These are phyloP conservation scores for Neocrepidodera transversa DNA, from an alignment of 2,888 invertebrate genomes.

Conservation along the genomic window DNA sequence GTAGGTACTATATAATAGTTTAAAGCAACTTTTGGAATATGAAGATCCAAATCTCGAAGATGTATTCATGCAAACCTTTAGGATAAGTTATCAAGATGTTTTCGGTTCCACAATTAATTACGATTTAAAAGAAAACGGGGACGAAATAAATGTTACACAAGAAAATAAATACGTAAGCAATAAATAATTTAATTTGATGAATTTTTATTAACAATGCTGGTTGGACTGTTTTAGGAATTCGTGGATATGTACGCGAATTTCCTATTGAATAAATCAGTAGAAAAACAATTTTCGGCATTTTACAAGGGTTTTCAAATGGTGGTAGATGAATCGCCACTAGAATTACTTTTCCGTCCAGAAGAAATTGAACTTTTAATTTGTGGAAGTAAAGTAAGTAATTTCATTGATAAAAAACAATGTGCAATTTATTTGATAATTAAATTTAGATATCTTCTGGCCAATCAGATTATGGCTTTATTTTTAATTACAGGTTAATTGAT, in stretches of 20 bases:
- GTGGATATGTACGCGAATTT: slow-evolving; percentile 89
- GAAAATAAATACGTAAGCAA: slow-evolving; percentile 78
- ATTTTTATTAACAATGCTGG: background rate
- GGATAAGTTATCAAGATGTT: slow-evolving; percentile 88
- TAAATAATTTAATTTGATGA: background rate
- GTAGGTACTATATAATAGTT: slow-evolving; percentile 78
- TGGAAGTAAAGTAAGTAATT: slow-evolving; percentile 77
- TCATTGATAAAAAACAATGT: too few relatives aligned
- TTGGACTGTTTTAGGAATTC: slow-evolving; percentile 71
- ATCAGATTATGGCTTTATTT: too few relatives aligned
- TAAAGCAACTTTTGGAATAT: slow-evolving; percentile 86
- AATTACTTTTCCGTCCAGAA: slow-evolving; percentile 86
- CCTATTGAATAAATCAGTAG: slow-evolving; percentile 85
- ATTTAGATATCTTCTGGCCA: too few relatives aligned
- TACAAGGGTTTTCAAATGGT: slow-evolving; percentile 94
- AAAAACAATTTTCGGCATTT: slow-evolving; percentile 91
- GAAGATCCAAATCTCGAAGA: slow-evolving; percentile 82
- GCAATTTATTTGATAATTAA: too few relatives aligned
- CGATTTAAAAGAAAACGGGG: slow-evolving; percentile 84
- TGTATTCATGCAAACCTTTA: slow-evolving; percentile 89
- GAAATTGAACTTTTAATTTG: slow-evolving; percentile 93
- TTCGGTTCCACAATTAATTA: slow-evolving; percentile 85
- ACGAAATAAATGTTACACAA: slow-evolving; percentile 81
- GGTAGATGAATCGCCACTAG: slow-evolving; percentile 90
- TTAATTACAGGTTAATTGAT: too few relatives aligned